A percentile compares a stretch with the other conserved stretches of the same genome.
These are phyloP conservation scores for Nomada ferruginata DNA, from an alignment of 2,888 invertebrate species.

Conservation along the genomic window DNA sequence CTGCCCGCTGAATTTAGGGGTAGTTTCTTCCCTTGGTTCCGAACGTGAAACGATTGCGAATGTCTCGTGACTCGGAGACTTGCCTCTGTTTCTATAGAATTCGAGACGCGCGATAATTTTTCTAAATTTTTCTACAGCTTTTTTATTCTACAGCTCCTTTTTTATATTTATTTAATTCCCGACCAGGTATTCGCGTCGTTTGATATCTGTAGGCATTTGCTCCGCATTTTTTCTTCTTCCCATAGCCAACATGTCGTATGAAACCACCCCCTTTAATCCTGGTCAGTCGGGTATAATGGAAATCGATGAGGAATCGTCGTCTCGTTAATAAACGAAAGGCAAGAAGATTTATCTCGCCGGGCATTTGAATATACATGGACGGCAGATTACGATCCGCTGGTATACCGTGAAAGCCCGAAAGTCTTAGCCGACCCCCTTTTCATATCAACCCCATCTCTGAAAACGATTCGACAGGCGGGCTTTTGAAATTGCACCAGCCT, in stretches of 20 bases:
- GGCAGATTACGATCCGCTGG: conserved; percentile 33
- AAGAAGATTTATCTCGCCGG: conserved; percentile 43
- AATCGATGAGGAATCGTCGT: conserved; percentile 25
- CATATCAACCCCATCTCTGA: conserved; percentile 35
- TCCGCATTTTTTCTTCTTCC: background rate
- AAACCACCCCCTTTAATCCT: conserved; percentile 13
- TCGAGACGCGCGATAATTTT: background rate
- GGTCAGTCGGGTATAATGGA: conserved; percentile 3
- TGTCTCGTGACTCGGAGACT: background rate
- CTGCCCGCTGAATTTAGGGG: conserved; percentile 18
- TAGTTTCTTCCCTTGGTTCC: background rate
- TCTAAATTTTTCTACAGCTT: background rate
- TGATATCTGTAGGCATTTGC: background rate
- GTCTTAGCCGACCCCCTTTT: conserved; percentile 26
- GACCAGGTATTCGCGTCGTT: background rate
- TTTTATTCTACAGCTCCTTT: too few species aligned
- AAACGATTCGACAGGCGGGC: conserved; percentile 48
- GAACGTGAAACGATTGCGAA: conserved; percentile 1
- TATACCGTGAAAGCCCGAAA: conserved; percentile 28
- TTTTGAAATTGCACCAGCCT: conserved; percentile 51
- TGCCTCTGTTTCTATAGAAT: background rate
- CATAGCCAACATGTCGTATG: background rate
- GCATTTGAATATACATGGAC: conserved; percentile 31
- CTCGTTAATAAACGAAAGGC: conserved; percentile 32
- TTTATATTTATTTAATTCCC: background rate